A percentile compares a stretch with the other conserved stretches of the same genome.
phyloP scores from a whole-genome alignment of 2,113 vertebrate genomes.

The Vulpes ferrilata region DNA sequence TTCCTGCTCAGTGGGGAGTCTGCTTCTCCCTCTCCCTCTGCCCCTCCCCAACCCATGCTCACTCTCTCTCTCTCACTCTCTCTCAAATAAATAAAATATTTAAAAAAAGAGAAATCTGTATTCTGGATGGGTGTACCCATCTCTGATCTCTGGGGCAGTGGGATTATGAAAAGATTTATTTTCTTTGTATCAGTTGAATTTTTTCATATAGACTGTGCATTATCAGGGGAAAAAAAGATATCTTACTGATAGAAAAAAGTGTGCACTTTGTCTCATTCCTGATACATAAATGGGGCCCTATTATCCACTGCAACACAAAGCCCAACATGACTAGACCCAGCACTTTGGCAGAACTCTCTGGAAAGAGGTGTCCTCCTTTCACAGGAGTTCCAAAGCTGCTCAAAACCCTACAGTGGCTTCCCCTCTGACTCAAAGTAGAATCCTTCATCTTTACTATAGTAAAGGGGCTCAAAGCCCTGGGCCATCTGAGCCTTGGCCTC shows the following conservation, averaged over 20 bases:
- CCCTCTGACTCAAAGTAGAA: not conserved
- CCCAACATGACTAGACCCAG: not conserved
- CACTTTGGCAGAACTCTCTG: not conserved
- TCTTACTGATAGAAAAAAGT: not conserved
- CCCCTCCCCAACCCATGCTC: too few relatives aligned
- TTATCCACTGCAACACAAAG: not conserved
- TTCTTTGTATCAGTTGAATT: conserved; percentile 1
- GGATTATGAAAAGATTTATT: not conserved
- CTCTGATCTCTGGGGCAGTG: not conserved
- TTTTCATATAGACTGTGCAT: not conserved
- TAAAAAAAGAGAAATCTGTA: not conserved
- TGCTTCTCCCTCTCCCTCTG: too few relatives aligned
- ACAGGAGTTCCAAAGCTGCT: not conserved
- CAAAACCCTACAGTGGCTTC: not conserved
- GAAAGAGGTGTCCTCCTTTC: not conserved
- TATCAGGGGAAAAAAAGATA: not conserved
- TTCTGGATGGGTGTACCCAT: not conserved
- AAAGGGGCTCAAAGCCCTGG: not conserved
- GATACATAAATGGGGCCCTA: not conserved
- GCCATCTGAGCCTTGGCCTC: not conserved
- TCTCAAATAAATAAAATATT: too few relatives aligned
- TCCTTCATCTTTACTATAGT: too few relatives aligned
- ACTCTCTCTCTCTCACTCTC: too few relatives aligned
- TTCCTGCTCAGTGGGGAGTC: too few relatives aligned
- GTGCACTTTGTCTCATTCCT: not conserved